Evolutionary conservation across 53 echinoderm and acorn worm species (phyloP), one percentile per base, ranked within the genome.

Genomic region (Arbacia lixula): DNA sequence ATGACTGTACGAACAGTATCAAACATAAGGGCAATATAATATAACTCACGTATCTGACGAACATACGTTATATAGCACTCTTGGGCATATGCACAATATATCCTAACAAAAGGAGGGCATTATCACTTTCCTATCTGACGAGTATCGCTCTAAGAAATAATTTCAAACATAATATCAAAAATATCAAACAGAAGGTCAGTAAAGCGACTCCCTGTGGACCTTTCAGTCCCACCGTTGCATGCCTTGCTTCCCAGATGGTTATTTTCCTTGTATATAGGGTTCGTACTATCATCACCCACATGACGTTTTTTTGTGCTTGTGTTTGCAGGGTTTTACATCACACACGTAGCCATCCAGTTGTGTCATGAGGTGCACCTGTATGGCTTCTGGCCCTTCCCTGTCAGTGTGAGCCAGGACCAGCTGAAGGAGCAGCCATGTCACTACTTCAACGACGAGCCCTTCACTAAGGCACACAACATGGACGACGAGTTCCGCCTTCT

Each of bases 331-430:
- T 84, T 88, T 30, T 88, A 88, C 53, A 60, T 88, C 1, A 83
- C 73, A 3, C 71, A 36, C 26, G 84, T 84, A 12, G 88, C 88
- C 12, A 17, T 88, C 19, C 72, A 62, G 34, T 12, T 71, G 29
- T 88, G 82, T 34, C 20, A 50, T 24, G 88, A 88, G 60, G 63
- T 83, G 3, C 88, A 88, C 27, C 63, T 88, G 26, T 88, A 61
- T 53, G 88, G 88, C 25, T 84, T 88, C 55, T 88, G 88, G 88
- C 88, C 88, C 3, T 88, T 88, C 75, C 72, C 74, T 1, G 60
- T 72, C 35, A 72, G 33, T 42, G 24, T 88, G 12, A 63, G 63
- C 64, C 34, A 65, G 28, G 65, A 50, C 9, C 62, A 22, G 1
- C 25, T 83, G 2, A 63, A 36, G 19, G 62, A 71, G 49, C 21